Percentiles rank a stretch among this genome's conserved stretches.
Evolutionary conservation across 30 jellyfish, hydroid and myxozoan genomes (phyloP).

Genomic region (Cassiopea andromeda): DNA sequence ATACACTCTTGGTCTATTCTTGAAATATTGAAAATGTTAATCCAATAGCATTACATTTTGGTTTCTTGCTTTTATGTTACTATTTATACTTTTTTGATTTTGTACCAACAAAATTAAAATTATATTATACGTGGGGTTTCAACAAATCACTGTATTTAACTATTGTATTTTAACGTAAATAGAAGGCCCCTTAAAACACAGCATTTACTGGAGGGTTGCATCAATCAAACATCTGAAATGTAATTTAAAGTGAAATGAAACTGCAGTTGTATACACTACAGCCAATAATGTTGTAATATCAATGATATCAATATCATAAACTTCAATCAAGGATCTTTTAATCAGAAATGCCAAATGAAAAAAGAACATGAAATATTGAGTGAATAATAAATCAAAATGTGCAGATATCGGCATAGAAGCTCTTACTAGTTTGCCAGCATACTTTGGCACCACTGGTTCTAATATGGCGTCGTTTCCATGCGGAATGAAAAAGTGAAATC

Average conservation of each 20-base stretch:
- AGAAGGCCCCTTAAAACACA: too few species aligned
- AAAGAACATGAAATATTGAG: neutral
- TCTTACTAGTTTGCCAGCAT: neutral
- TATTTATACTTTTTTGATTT: too few species aligned
- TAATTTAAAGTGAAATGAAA: neutral
- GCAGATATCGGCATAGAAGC: neutral
- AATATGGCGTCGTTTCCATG: neutral
- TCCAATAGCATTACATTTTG: too few species aligned
- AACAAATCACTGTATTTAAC: too few species aligned
- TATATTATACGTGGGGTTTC: too few species aligned
- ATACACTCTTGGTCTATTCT: constrained; percentile 28
- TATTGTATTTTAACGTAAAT: too few species aligned
- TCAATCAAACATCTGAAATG: neutral
- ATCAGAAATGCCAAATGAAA: neutral
- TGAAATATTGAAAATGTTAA: too few species aligned
- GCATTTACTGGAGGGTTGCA: neutral
- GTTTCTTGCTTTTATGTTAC: too few species aligned
- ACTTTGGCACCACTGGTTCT: neutral
- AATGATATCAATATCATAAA: constrained; percentile 16
- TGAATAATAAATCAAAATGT: neutral
- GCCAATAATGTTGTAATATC: constrained; percentile 20
- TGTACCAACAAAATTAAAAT: too few species aligned
- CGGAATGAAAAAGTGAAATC: neutral
- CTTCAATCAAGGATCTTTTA: neutral
- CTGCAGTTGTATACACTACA: constrained; percentile 26